A percentile compares a stretch with the other conserved stretches of the same genome.
phyloP scores from a whole-genome alignment of 1,140 invertebrate species.

The Brachionus koreanus region DNA sequence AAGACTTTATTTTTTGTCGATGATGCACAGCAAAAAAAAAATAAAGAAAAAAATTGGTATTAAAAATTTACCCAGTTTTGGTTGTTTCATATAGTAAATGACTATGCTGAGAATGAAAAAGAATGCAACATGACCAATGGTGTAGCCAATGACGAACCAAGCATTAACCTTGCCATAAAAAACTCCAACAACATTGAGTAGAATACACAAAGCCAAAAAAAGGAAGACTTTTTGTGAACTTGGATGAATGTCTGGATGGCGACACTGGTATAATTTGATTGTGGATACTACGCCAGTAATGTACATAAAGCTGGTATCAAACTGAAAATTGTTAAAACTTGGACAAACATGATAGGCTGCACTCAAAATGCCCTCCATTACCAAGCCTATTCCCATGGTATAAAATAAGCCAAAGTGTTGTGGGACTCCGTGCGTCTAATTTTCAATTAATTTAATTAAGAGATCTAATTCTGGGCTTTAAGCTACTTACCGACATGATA shows the following conservation, averaged over 20 bases:
- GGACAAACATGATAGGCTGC: slow-evolving; percentile 69
- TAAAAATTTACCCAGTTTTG: slow-evolving; percentile 27
- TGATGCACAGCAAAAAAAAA: too few species aligned
- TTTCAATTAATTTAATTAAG: background rate
- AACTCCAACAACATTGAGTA: slow-evolving; percentile 76
- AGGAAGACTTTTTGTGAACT: slow-evolving; percentile 75
- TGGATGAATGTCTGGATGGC: slow-evolving; percentile 85
- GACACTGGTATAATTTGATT: slow-evolving; percentile 81
- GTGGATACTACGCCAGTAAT: slow-evolving; percentile 79
- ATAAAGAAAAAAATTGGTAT: too few species aligned
- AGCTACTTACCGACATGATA: slow-evolving; percentile 40
- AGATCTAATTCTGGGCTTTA: background rate
- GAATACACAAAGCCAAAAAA: slow-evolving; percentile 72
- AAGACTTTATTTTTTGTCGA: too few species aligned
- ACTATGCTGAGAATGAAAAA: slow-evolving; percentile 28
- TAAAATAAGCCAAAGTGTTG: slow-evolving; percentile 83
- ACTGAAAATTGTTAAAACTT: slow-evolving; percentile 43
- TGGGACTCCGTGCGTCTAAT: slow-evolving; percentile 65
- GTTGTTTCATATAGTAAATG: slow-evolving; percentile 38
- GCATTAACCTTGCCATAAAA: slow-evolving; percentile 46
- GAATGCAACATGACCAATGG: background rate
- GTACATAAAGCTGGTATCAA: slow-evolving; percentile 60
- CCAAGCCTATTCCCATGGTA: slow-evolving; percentile 77
- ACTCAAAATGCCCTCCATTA: slow-evolving; percentile 80
- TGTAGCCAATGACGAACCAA: slow-evolving; percentile 35